Evolutionary conservation across 2,113 vertebrate species (phyloP).

Genomic region (Ariopsis seemanni): DNA sequence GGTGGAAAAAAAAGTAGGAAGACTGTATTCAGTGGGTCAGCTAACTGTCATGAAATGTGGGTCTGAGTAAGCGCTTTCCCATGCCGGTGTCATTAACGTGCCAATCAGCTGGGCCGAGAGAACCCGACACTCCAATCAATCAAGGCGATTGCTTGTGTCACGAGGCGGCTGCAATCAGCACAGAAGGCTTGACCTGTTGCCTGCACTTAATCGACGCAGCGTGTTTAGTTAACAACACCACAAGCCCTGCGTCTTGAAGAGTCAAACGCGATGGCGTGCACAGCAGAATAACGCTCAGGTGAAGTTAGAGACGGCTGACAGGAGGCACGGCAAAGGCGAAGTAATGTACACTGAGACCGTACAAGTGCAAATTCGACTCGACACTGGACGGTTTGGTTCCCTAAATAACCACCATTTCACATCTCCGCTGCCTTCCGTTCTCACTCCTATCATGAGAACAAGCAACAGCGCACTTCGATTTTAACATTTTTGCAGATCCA

Average conservation of each 20-base stretch:
- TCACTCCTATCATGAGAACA: neutral
- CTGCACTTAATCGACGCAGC: conserved; percentile 68
- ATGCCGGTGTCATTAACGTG: conserved; percentile 69
- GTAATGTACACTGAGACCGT: neutral
- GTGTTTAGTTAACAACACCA: conserved; percentile 67
- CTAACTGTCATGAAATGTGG: conserved; percentile 52
- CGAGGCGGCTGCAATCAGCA: conserved; percentile 75
- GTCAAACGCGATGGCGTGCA: conserved; percentile 28
- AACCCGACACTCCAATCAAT: conserved; percentile 70
- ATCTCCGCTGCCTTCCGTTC: neutral
- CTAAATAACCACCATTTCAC: neutral
- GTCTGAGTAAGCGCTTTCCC: conserved; percentile 54
- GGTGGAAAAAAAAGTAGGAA: conserved; percentile 28
- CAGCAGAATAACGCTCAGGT: conserved; percentile 8
- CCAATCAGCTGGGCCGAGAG: conserved; percentile 67
- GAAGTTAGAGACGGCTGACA: conserved; percentile 19
- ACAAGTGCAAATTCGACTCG: neutral
- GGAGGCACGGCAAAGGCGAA: neutral
- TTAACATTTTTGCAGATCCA: no score
- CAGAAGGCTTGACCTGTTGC: conserved; percentile 67
- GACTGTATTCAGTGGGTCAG: conserved; percentile 56
- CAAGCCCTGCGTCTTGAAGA: conserved; percentile 52
- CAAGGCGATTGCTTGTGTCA: conserved; percentile 76
- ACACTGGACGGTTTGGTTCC: neutral
- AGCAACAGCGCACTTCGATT: neutral